Evolutionary conservation across 2,888 invertebrate genomes (phyloP), one percentile per base, ranked within the genome.

Genomic region (Autographa gamma): DNA sequence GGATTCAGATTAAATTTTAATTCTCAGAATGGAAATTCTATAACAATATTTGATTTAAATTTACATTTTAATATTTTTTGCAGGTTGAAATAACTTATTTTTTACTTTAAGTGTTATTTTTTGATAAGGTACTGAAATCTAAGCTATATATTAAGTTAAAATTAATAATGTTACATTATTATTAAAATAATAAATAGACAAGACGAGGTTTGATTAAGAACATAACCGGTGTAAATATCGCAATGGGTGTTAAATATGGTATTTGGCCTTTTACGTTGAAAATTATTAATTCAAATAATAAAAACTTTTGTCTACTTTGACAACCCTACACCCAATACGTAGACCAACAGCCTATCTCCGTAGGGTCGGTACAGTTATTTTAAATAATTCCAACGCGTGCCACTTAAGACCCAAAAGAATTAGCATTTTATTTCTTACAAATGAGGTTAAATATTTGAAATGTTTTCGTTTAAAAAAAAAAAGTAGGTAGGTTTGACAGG

Each of bases 321-420:
- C 80, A 81, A 41, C 81, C 81, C 81, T 81, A 66, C n/a, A 31
- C 16, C 5, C 5, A 61, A 34, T 69, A 9, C 14, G 58, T 54
- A 71, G 66, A 74, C 79, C 82, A 75, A 60, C 52, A 72, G 65
- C 61, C 72, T 32, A 76, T 78, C 80, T 71, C 41, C 13, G 48
- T 41, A 77, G 73, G 67, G 70, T 61, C 71, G 69, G 62, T 76
- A 80, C 75, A 80, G 83, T 81, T 82, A 81, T 71, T 68, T 73
- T 74, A 77, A 82, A 80, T 69, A 82, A 60, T 75, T 69, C 65
- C n/a, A 31, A 16, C 59, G 65, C 73, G 70, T 74, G 77, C 76
- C 78, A 82, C 76, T 66, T 74, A 66, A 74, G 69, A 63, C 69
- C 54, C 68, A 48, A 69, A 63, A 66, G 52, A 19, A 41, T 48